A percentile compares a stretch with the other conserved stretches of the same genome.
Conservation (phyloP, 2,797 vertebrate species). For the Mycteria americana region DNA sequence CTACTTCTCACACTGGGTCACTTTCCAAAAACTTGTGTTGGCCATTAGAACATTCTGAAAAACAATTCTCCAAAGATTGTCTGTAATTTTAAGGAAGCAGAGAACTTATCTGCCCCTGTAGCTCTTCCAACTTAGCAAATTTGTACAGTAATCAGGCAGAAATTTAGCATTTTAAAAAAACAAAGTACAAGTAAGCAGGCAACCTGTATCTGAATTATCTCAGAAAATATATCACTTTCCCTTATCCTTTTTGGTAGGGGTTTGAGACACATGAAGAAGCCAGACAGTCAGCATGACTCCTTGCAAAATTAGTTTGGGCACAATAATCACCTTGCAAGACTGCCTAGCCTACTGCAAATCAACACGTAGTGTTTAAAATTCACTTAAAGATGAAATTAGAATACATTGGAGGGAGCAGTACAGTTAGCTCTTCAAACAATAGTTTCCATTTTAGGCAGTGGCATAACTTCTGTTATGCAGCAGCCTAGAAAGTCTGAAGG, state of each 20-base stretch:
- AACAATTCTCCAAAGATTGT: not conserved
- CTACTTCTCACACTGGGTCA: not conserved
- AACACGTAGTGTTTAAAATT: not conserved
- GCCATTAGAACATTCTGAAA: not conserved
- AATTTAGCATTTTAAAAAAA: not conserved
- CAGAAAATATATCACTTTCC: not conserved
- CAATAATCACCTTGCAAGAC: not conserved
- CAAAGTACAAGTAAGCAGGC: not conserved
- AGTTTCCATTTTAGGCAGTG: not conserved
- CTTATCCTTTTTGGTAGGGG: not conserved
- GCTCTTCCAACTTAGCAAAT: not conserved
- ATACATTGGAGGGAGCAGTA: not conserved
- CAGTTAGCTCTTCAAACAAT: not conserved
- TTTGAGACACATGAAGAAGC: not conserved
- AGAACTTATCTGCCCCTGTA: not conserved
- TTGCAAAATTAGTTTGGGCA: not conserved
- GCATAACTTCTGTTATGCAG: not conserved
- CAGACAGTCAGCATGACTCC: not conserved
- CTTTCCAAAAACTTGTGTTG: not conserved
- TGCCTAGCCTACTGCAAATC: not conserved
- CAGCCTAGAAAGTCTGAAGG: not conserved
- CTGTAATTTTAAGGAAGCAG: not conserved
- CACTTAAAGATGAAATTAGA: not conserved
- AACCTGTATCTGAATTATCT: not conserved
- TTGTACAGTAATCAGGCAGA: not conserved